Base-by-base conservation (phyloP, 2,113 vertebrate species). In the Mionectes macconnelli region DNA sequence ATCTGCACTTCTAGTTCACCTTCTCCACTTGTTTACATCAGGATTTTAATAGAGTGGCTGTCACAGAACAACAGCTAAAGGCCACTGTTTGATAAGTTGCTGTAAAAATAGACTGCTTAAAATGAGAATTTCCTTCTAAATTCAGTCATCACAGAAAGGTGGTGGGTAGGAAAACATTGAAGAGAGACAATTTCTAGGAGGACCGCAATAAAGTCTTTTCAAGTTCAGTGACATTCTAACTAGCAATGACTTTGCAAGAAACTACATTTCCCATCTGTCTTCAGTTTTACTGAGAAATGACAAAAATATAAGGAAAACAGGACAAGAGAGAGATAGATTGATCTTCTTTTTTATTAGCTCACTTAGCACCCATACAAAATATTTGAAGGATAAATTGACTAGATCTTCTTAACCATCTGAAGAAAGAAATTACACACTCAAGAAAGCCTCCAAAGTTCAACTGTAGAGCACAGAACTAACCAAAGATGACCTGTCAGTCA, bases 31-130 rank as follows among this genome's bases (percentile, higher is more conserved):
- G 98, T 98, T 98, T 98, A 98, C 97, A 97, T 98, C 98, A 97
- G 96, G 97, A 97, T 97, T 98, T 98, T 98, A 98, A 98, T 97
- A 97, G 97, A 98, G 94, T 98, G 96, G 94, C 97, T 98, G 98
- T 98, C 97, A 98, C 94, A 96, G 95, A 98, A 98, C 96, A 98
- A 97, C 97, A 97, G 97, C 97, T 98, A 98, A 98, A 98, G 98
- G 98, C 98, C 98, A 98, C 87, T 96, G 93, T 97, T 98, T 98
- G 98, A 98, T 98, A 98, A 98, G 98, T 97, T 98, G 96, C 97
- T 97, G 85, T 97, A 97, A 97, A 98, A 98, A 97, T 88, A 98
- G 94, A 95, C 95, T 96, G 94, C 95, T 98, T 97, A 97, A 98
- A 98, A 97, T 97, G 97, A 98, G 96, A 98, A 96, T 98, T 98